Evolutionary conservation across 2,113 vertebrate genomes (phyloP).

Genomic region (Donacobius atricapilla): DNA sequence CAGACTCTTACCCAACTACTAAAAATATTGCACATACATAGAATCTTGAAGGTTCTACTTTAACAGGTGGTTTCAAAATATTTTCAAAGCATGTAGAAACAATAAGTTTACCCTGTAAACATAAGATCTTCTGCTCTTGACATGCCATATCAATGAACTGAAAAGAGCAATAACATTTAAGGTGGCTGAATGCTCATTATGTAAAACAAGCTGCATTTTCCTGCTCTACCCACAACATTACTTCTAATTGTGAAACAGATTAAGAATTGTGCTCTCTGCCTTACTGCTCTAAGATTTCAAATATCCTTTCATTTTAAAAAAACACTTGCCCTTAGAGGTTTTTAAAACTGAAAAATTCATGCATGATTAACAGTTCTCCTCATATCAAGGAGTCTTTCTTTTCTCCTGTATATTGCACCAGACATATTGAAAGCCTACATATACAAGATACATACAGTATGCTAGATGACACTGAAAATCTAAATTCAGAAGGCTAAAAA

Average conservation of each 20-base stretch:
- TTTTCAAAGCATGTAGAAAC: not conserved
- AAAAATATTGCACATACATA: not conserved
- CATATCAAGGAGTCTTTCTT: not conserved
- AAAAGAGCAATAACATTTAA: constrained; percentile 20
- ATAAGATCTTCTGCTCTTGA: not conserved
- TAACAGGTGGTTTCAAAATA: constrained; percentile 7
- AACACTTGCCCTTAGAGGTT: not conserved
- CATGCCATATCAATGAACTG: not conserved
- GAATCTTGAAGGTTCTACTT: not conserved
- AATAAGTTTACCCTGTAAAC: not conserved
- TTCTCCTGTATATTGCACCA: constrained; percentile 7
- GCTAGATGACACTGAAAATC: not conserved
- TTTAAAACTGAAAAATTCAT: not conserved
- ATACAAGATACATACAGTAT: not conserved
- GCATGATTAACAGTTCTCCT: constrained; percentile 3
- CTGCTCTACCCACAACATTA: not conserved
- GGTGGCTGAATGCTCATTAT: constrained; percentile 44
- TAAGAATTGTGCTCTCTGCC: not conserved
- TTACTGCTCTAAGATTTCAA: constrained; percentile 8
- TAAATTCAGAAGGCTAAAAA: not conserved
- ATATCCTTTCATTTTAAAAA: not conserved
- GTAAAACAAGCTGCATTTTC: constrained; percentile 62
- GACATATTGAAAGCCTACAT: constrained; percentile 37
- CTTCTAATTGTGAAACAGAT: constrained; percentile 12
- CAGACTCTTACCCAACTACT: not conserved